Evolutionary conservation across 2,113 vertebrate genomes (phyloP).

Genomic region (Etheostoma cragini): DNA sequence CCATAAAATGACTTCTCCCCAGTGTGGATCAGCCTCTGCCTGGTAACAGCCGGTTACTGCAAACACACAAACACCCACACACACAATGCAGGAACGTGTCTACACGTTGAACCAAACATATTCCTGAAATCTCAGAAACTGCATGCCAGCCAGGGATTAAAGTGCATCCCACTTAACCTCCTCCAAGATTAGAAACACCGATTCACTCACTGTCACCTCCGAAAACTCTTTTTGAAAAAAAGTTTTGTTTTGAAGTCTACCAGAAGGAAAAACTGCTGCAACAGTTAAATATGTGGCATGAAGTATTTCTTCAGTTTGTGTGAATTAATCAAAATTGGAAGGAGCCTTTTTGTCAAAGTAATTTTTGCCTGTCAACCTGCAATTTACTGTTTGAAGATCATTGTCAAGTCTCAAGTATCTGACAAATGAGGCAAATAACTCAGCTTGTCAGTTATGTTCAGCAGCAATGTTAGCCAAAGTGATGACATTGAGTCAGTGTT

Average conservation of each 20-base stretch:
- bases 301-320: not conserved
- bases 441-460: conserved; percentile 12
- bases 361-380: not conserved
- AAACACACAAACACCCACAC: conserved; percentile 7
- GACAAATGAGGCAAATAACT: conserved; percentile 8
- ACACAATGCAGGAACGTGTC: conserved; percentile 14
- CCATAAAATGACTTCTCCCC: conserved; percentile 39
- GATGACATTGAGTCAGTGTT: not conserved
- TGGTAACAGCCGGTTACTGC: conserved; percentile 2
- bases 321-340: not conserved
- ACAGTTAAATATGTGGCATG: not conserved
- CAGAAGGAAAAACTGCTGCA: not conserved
- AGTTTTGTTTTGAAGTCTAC: not conserved
- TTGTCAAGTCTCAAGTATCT: not conserved
- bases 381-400: not conserved
- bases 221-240: not conserved
- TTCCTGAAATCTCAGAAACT: not conserved
- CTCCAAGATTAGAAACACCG: not conserved
- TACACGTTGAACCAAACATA: not conserved
- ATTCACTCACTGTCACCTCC: not conserved
- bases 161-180: conserved; percentile 5
- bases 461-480: not conserved
- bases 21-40: not conserved
- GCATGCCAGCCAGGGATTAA: not conserved
- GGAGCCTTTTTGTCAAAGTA: not conserved